Percentiles rank a stretch among this genome's conserved stretches.
Conservation (phyloP, 2,888 invertebrate species). For the Drosophila colorata region DNA sequence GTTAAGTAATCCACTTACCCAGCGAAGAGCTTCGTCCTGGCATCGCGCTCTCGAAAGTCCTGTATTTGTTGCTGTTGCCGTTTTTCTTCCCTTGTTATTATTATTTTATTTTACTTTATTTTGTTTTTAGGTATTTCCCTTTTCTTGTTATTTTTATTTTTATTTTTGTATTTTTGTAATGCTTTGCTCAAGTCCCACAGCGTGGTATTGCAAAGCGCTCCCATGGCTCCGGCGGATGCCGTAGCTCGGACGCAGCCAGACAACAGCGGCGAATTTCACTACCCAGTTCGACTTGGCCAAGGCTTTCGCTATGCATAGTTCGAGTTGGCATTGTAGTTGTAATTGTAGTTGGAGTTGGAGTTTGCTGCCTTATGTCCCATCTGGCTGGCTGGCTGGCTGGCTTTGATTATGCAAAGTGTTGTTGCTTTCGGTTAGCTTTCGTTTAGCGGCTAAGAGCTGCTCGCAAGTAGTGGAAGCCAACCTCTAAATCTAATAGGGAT, state of each 20-base stretch:
- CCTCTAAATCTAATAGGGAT: slow-evolving; percentile 46
- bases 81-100: not conserved
- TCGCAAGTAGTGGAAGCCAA: slow-evolving; percentile 19
- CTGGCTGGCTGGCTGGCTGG: slow-evolving; percentile 13
- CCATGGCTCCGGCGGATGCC: slow-evolving; percentile 26
- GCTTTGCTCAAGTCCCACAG: slow-evolving; percentile 21
- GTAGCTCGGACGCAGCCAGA: slow-evolving; percentile 5
- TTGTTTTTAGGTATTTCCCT: not conserved
- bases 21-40: slow-evolving; percentile 5
- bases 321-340: not conserved
- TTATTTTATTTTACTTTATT: not conserved
- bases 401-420: slow-evolving; percentile 53
- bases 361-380: slow-evolving; percentile 11
- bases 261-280: slow-evolving; percentile 9
- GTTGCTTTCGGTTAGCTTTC: slow-evolving; percentile 16
- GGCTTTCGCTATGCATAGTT: not conserved
- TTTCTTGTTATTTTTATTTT: not conserved
- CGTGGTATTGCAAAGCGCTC: slow-evolving; percentile 38
- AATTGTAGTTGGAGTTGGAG: slow-evolving; percentile 18
- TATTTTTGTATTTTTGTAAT: slow-evolving; percentile 21
- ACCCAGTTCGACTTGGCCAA: slow-evolving; percentile 8
- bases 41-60: not conserved
- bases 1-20: slow-evolving; percentile 54
- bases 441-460: slow-evolving; percentile 16
- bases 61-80: not conserved